phyloP scores from a whole-genome alignment of 2,113 vertebrate genomes.

The Climacteris rufus region DNA sequence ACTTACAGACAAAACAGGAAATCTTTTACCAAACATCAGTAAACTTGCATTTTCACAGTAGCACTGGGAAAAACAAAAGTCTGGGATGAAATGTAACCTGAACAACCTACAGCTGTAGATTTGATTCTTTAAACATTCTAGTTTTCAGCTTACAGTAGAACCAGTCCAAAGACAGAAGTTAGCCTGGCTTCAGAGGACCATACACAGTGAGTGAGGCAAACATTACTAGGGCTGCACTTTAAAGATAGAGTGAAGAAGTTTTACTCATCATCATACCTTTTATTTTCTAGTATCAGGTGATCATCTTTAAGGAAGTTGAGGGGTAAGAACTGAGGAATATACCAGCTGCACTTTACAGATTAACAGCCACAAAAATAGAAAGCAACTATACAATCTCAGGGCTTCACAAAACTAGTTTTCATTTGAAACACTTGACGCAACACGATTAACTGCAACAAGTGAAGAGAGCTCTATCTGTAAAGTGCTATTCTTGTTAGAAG shows the following conservation, averaged over 20 bases:
- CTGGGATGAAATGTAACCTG: neutral
- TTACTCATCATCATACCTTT: conserved; percentile 1
- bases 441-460: conserved; percentile 49
- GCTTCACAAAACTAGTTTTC: conserved; percentile 46
- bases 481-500: conserved; percentile 64
- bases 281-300: conserved; percentile 11
- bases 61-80: neutral
- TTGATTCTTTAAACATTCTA: neutral
- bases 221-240: neutral
- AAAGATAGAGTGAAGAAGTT: neutral
- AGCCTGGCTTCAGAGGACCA: neutral
- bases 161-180: neutral
- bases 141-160: neutral
- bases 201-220: neutral
- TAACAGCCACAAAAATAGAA: conserved; percentile 52
- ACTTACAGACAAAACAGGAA: neutral
- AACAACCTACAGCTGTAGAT: neutral
- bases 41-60: neutral
- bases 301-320: neutral
- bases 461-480: conserved; percentile 61
- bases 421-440: conserved; percentile 32
- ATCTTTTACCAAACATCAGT: neutral
- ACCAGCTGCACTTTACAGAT: conserved; percentile 41
- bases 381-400: conserved; percentile 16
- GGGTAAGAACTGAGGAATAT: neutral